Conservation (phyloP, 1,140 invertebrate species). For the Copidosoma floridanum region DNA sequence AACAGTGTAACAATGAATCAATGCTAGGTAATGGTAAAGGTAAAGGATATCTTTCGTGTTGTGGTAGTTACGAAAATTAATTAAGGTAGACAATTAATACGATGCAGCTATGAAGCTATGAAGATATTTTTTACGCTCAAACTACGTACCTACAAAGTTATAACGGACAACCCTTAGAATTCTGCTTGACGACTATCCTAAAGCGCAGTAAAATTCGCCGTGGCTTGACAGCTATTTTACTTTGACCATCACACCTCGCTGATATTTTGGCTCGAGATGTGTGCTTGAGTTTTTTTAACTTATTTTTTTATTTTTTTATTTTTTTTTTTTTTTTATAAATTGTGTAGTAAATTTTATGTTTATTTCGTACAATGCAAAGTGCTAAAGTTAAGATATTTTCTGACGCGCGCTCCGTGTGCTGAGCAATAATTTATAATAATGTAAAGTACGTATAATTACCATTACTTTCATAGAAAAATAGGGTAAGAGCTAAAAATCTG, state of each 20-base stretch:
- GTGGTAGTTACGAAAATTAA: neutral
- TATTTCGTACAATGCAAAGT: neutral
- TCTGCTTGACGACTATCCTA: neutral
- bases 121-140: no score
- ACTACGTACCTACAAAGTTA: no score
- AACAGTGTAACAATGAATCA: neutral
- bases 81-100: no score
- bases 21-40: neutral
- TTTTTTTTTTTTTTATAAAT: neutral
- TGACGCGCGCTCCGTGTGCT: neutral
- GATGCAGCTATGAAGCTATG: no score
- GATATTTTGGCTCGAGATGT: neutral
- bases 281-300: neutral
- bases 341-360: no score
- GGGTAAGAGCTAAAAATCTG: conserved; percentile 2
- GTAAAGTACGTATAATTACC: no score
- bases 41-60: neutral
- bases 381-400: conserved; percentile 9
- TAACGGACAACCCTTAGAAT: no score
- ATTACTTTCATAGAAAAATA: conserved; percentile 1
- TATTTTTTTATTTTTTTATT: neutral
- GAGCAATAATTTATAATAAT: conserved; percentile 4
- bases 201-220: conserved; percentile 29
- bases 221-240: conserved; percentile 35
- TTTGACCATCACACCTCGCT: conserved; percentile 18